Base-by-base conservation (phyloP, 2,113 vertebrate genomes). In the Mastomys coucha region DNA sequence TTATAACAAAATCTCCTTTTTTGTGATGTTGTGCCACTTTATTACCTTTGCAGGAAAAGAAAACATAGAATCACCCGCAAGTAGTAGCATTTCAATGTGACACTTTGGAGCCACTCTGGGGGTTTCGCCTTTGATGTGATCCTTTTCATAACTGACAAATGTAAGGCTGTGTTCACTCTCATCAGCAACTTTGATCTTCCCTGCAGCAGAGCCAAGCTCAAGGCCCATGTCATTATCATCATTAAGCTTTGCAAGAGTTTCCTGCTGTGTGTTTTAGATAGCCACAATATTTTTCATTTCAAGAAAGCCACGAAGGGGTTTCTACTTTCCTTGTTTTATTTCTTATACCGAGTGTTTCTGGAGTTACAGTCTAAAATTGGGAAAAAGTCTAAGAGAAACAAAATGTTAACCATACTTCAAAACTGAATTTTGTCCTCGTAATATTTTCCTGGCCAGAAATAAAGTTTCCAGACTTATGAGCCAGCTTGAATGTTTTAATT, bases 211-310 rank as follows among this genome's bases (percentile, higher is more conserved):
- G 78, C 70, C 69, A 36, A 33, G 31, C 42, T 49, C 67, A 85
- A 39, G 56, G 51, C 77, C 97, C 95, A 97, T 91, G 58, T 70
- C 91, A 94, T 56, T 70, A 86, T 80, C 53, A 80, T 94, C 85
- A 90, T 95, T 91, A 97, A 96, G 65, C 80, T 78, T 69, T 87
- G 65, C 13, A 39, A 91, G 53, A 88, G 92, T 81, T 96, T 93
- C 95, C 53, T 73, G 36, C 53, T 97, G 85, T 2, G 45, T 65
- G 96, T 94, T 85, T 84, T 80, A 81, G 88, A 94, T 89, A 97
- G 97, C 93, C 89, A 96, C 69, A 89, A 63, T 94, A 82, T 67
- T 96, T 97, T 91, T 94, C 58, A 93, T 96, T 97, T 89, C 72
- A 73, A 75, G 80, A 82, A 93, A 96, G 89, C 4, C 58, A 51